Evolutionary conservation across 2,113 vertebrate species (phyloP).

Genomic region (Gavialis gangeticus): DNA sequence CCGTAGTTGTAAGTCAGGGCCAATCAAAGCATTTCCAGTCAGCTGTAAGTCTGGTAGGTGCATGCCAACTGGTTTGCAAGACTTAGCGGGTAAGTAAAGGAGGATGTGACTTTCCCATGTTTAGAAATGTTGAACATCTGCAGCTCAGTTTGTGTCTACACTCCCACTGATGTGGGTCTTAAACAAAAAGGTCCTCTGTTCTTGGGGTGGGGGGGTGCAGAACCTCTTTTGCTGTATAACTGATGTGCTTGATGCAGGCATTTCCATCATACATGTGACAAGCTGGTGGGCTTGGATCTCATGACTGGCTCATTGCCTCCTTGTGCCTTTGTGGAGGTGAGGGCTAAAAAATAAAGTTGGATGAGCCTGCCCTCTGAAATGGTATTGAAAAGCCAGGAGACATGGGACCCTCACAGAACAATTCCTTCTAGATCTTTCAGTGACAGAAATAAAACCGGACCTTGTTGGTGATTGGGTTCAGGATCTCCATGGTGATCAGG

Average conservation of each 20-base stretch:
- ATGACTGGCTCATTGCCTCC: background rate
- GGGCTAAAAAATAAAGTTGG: background rate
- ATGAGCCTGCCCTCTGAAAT: background rate
- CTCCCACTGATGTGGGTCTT: background rate
- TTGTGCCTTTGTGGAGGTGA: background rate
- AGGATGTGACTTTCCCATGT: background rate
- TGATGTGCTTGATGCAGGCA: background rate
- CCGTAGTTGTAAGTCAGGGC: background rate
- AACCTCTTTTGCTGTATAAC: background rate
- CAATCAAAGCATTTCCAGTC: background rate
- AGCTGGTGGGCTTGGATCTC: background rate
- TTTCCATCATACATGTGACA: fast-evolving
- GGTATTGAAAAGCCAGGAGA: background rate
- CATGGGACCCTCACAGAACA: background rate
- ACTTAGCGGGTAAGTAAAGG: background rate
- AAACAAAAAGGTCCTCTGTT: background rate
- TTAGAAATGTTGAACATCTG: background rate
- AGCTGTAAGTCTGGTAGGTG: background rate
- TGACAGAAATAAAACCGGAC: background rate
- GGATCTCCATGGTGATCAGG: background rate
- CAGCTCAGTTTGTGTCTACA: fast-evolving
- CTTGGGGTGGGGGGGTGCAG: background rate
- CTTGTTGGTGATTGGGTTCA: background rate
- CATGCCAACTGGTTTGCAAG: background rate
- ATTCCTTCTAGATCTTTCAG: background rate